These are phyloP conservation scores for Nasonovia ribisnigri DNA, from an alignment of 2,888 invertebrate species.

Conservation along the genomic window DNA sequence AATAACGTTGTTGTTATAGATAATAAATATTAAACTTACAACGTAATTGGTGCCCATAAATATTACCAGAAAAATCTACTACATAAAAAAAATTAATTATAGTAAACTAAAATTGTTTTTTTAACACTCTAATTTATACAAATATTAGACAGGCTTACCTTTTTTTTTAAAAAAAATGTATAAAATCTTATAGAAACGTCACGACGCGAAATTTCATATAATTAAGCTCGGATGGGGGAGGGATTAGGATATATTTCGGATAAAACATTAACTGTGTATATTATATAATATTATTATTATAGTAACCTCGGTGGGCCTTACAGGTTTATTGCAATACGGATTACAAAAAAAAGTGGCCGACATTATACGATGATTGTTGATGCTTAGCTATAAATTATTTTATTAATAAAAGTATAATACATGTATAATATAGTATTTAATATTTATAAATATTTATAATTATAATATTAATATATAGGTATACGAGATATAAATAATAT, in stretches of 20 bases:
- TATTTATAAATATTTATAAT: slow-evolving; percentile 38
- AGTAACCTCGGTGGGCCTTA: neutral
- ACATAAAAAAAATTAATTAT: slow-evolving; percentile 10
- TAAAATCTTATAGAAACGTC: slow-evolving; percentile 47
- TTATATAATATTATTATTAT: neutral
- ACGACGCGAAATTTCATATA: slow-evolving; percentile 35
- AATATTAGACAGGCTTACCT: slow-evolving; percentile 36
- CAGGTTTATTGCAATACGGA: slow-evolving; percentile 15
- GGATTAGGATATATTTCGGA: slow-evolving; percentile 21
- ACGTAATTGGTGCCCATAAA: slow-evolving; percentile 59
- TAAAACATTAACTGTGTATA: slow-evolving; percentile 13
- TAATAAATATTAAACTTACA: slow-evolving; percentile 57
- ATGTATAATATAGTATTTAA: slow-evolving; percentile 36
- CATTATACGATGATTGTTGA: slow-evolving; percentile 42
- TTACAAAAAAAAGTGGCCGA: slow-evolving; percentile 41
- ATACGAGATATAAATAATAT: slow-evolving; percentile 41
- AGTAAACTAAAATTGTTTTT: slow-evolving; percentile 25
- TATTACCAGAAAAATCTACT: slow-evolving; percentile 45
- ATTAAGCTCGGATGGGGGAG: slow-evolving; percentile 49
- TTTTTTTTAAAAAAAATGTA: slow-evolving; percentile 41
- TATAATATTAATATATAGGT: slow-evolving; percentile 13
- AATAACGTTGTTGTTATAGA: neutral
- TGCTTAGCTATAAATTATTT: slow-evolving; percentile 46
- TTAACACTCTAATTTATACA: slow-evolving; percentile 35
- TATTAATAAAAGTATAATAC: slow-evolving; percentile 49